Evolutionary conservation across 2,888 invertebrate genomes (phyloP), one percentile per base, ranked within the genome.

Genomic region (Rotaria macrura): DNA sequence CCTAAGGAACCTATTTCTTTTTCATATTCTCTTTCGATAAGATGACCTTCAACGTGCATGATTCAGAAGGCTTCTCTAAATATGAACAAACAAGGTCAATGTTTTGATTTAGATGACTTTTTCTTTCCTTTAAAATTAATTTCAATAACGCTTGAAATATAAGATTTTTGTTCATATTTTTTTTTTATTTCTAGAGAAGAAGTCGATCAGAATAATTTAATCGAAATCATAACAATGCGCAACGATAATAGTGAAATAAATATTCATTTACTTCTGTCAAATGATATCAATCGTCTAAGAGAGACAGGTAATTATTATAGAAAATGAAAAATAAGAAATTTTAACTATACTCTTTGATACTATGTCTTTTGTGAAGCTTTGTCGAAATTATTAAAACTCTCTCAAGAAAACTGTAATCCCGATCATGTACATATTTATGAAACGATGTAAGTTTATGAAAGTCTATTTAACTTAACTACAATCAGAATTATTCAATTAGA

Each of bases 241-340:
- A 79, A 40, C 0, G 43, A 43, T 43, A 79, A 25, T 25, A 79
- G 43, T n/a, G 79, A 79, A 79, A 38, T 79, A 25, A 79, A 79
- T 43, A 43, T 79, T 79, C 79, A 79, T 79, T 79, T 79, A 79
- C 79, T 79, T 43, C 25, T 79, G n/a, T 79, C 79, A 25, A 79
- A 79, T 79, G 79, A 79, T 79, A 79, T 79, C 20, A 17, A 79
- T 43, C 40, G 43, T 14, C 6, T 79, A 79, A 23, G 43, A 12
- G 79, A 79, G 43, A 7, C 34, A 79, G 79, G 79, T 43, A 79
- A 43, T 12, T 23, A n/a, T n/a, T n/a, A n/a, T 4, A 25, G 25
- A 79, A 79, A 43, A 43, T 43, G 3, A 14, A 6, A 52, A 52
- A 52, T 34, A 40, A 38, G 17, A 9, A 14, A n/a, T 79, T 79